Percentiles rank a stretch among this genome's conserved stretches.
Conservation (phyloP, 2,797 vertebrate genomes). For the Hypotaenidia okinawae region DNA sequence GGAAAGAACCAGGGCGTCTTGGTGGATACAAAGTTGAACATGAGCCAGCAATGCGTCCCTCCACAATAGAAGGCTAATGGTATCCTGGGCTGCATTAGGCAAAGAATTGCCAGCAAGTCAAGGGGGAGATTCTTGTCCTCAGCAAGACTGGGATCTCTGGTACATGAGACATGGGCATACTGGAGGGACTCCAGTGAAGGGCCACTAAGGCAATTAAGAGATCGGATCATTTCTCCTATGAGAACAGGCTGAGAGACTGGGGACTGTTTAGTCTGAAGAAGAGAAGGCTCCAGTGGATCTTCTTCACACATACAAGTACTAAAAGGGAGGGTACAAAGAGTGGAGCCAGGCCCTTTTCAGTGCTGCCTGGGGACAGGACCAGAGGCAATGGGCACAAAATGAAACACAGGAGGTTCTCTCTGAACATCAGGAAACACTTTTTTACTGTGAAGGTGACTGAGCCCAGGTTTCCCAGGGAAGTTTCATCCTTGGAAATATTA, state of each 20-base stretch:
- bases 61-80: not conserved
- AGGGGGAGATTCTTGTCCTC: not conserved
- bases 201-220: fast-evolving
- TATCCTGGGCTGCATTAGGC: not conserved
- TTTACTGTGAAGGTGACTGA: not conserved
- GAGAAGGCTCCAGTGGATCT: not conserved
- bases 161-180: not conserved
- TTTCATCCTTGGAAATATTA: not conserved
- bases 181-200: not conserved
- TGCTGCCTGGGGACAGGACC: not conserved
- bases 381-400: not conserved
- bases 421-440: not conserved
- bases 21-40: not conserved
- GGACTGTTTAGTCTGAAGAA: not conserved
- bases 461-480: not conserved
- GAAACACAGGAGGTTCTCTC: not conserved
- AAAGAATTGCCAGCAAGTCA: not conserved
- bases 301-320: not conserved
- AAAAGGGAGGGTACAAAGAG: not conserved
- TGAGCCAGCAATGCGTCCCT: not conserved
- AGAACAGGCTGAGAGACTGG: not conserved
- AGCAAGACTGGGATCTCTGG: not conserved
- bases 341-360: not conserved
- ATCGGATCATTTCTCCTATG: not conserved
- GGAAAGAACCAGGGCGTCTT: not conserved